A percentile compares a stretch with the other conserved stretches of the same genome.
Conservation (phyloP, 2,113 vertebrate genomes). For the Columbina picui region DNA sequence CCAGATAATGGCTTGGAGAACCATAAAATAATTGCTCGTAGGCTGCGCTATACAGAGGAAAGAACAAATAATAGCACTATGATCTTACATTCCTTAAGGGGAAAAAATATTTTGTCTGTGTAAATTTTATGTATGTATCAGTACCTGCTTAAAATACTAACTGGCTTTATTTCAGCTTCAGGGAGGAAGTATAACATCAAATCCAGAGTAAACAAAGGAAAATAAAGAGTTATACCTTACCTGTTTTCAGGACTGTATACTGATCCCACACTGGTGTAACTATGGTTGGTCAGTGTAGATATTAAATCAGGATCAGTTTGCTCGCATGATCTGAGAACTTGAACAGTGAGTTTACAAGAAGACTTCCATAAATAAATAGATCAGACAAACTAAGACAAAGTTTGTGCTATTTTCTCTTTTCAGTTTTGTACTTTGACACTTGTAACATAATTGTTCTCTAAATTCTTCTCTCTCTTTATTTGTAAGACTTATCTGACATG, state of each 20-base stretch:
- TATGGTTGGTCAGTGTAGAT: background rate
- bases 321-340: background rate
- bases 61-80: background rate
- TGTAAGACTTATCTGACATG: rapidly evolving
- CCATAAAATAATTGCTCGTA: background rate
- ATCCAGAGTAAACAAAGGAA: background rate
- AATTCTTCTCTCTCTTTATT: background rate
- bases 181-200: background rate
- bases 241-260: background rate
- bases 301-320: background rate
- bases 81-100: background rate
- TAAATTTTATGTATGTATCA: background rate
- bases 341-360: background rate
- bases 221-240: background rate
- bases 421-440: background rate
- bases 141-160: background rate
- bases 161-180: background rate
- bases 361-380: background rate
- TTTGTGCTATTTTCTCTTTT: background rate
- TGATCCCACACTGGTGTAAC: background rate
- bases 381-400: background rate
- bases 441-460: background rate
- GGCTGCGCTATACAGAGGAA: background rate
- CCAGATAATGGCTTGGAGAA: background rate
- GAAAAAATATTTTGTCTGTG: background rate